Percentiles rank a stretch among this genome's conserved stretches.
Evolutionary conservation across 2,888 invertebrate genomes (phyloP).

Genomic region (Pterostichus niger): DNA sequence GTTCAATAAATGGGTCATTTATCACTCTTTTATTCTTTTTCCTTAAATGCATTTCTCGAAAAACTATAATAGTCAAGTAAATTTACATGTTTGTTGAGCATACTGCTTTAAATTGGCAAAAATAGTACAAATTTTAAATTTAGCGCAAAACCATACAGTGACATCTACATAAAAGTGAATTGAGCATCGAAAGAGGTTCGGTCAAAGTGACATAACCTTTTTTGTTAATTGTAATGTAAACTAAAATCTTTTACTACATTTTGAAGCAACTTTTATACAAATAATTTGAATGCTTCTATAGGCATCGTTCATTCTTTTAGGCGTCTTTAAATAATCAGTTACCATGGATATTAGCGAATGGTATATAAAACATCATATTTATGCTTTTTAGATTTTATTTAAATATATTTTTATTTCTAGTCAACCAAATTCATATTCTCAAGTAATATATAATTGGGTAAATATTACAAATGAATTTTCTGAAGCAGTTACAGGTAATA

Average conservation of each 20-base stretch:
- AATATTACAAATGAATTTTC: conserved; percentile 81
- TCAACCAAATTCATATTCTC: conserved; percentile 76
- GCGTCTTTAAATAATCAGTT: background rate
- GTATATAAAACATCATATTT: conserved; percentile 20
- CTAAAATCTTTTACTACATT: background rate
- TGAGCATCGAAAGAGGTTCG: background rate
- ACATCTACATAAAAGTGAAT: background rate
- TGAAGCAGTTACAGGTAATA: conserved; percentile 80
- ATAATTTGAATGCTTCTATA: conserved; percentile 6
- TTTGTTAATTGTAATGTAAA: conserved; percentile 50
- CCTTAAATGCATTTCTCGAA: too few relatives aligned
- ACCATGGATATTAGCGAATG: conserved; percentile 55
- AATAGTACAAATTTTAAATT: conserved; percentile 16
- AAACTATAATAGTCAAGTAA: too few relatives aligned
- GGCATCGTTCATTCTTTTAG: background rate
- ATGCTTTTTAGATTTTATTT: background rate
- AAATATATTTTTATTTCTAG: conserved; percentile 70
- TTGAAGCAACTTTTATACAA: conserved; percentile 17
- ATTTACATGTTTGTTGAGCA: too few relatives aligned
- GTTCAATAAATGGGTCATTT: too few relatives aligned
- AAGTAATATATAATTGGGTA: conserved; percentile 81
- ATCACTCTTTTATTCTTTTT: too few relatives aligned
- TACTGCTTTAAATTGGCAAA: too few relatives aligned
- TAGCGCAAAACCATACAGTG: background rate
- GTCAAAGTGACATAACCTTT: conserved; percentile 53